Percentiles rank a stretch among this genome's conserved stretches.
Conservation (phyloP, 2,113 vertebrate species). For the Forbesichthys papilliferus region DNA sequence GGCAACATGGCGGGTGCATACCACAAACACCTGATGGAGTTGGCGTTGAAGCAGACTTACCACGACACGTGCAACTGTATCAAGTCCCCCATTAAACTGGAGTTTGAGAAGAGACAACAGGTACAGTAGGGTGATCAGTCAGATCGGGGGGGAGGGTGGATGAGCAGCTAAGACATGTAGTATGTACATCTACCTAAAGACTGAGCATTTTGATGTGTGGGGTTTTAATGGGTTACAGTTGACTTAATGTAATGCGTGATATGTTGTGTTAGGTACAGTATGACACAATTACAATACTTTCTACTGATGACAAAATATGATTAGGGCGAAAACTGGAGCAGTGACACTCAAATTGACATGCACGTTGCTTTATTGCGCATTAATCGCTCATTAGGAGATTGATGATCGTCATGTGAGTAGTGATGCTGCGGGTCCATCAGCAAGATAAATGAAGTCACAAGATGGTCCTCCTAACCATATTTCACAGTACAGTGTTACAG, state of each 20-base stretch:
- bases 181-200: too few species aligned
- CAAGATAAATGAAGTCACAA: too few species aligned
- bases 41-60: constrained; percentile 92
- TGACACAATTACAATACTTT: too few species aligned
- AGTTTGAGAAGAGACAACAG: constrained; percentile 98
- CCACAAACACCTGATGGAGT: constrained; percentile 96
- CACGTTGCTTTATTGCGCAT: too few species aligned
- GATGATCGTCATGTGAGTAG: too few species aligned
- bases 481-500: too few species aligned
- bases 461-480: too few species aligned
- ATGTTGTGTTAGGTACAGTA: too few species aligned
- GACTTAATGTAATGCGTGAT: not conserved
- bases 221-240: not conserved
- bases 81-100: constrained; percentile 95
- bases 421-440: too few species aligned
- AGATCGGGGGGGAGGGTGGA: not conserved
- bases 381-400: too few species aligned
- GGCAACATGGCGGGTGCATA: constrained; percentile 96
- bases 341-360: not conserved
- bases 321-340: too few species aligned
- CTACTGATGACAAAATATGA: too few species aligned
- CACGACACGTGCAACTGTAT: constrained; percentile 98
- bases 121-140: constrained; percentile 61
- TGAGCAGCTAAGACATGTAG: not conserved
- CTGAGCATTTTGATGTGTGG: not conserved